A percentile compares a stretch with the other conserved stretches of the same genome.
Evolutionary conservation across 35 echinoderm and acorn worm species (phyloP).

Genomic region (Acanthaster planci): DNA sequence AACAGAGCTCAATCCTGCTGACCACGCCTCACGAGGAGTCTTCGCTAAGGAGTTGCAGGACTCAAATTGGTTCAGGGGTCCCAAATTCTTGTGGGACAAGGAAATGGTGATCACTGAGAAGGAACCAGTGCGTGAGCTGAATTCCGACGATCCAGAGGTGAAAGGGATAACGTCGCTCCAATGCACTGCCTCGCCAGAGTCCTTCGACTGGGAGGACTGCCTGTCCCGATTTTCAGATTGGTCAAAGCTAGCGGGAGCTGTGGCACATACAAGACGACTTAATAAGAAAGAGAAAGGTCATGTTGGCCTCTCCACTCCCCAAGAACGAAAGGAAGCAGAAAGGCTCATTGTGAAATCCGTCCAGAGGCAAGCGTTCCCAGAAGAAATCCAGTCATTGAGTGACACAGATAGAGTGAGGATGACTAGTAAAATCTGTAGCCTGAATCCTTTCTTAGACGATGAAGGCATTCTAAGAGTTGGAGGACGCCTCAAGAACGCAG

Average conservation of each 20-base stretch:
- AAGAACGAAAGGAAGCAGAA: too few species aligned
- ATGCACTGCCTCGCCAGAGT: not conserved
- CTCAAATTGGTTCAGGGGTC: too few species aligned
- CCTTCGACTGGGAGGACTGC: not conserved
- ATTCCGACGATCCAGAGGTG: conserved; percentile 73
- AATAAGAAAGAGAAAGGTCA: conserved; percentile 41
- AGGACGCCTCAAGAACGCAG: conserved; percentile 57
- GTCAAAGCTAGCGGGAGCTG: conserved; percentile 29
- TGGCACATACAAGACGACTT: conserved; percentile 29
- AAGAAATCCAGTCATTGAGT: conserved; percentile 6
- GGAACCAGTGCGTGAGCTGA: too few species aligned
- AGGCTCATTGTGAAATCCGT: conserved; percentile 11
- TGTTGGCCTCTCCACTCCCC: too few species aligned
- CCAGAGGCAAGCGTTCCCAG: conserved; percentile 28
- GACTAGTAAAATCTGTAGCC: not conserved
- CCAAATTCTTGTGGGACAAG: too few species aligned
- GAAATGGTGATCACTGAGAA: too few species aligned
- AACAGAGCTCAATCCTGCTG: conserved; percentile 57
- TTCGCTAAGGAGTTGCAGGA: not conserved
- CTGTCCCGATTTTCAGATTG: conserved; percentile 46
- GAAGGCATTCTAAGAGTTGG: conserved; percentile 71
- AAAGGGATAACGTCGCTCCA: conserved; percentile 21
- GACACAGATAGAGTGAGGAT: conserved; percentile 9
- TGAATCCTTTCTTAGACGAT: conserved; percentile 63
- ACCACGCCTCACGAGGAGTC: conserved; percentile 47